A percentile compares a stretch with the other conserved stretches of the same genome.
These are phyloP conservation scores for Hirtodrosophila trivittata DNA, from an alignment of 2,888 invertebrate species.

Conservation along the genomic window DNA sequence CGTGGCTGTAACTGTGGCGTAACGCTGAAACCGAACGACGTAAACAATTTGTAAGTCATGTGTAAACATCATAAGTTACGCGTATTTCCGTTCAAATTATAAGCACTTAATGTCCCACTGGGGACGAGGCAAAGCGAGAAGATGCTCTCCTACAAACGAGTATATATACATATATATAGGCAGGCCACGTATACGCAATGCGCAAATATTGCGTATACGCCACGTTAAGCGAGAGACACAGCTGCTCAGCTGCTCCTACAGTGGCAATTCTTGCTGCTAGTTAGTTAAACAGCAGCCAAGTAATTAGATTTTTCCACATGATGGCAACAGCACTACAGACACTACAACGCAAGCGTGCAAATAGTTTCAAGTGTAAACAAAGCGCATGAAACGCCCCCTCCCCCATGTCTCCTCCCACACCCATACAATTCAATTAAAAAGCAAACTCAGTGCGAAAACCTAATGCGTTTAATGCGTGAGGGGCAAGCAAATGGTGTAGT, in stretches of 20 bases:
- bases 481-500: conserved; percentile 68
- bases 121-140: conserved; percentile 16
- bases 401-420: too few relatives aligned
- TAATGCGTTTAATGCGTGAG: conserved; percentile 76
- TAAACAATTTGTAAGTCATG: conserved; percentile 80
- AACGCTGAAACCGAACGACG: conserved; percentile 60
- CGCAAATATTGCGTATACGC: conserved; percentile 67
- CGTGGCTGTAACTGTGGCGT: conserved; percentile 2
- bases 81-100: conserved; percentile 73
- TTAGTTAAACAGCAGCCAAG: conserved; percentile 71
- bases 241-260: conserved; percentile 31
- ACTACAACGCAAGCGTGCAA: conserved; percentile 39
- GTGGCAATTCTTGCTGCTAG: conserved; percentile 36
- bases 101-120: conserved; percentile 71
- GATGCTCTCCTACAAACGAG: not conserved
- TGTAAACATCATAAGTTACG: conserved; percentile 78
- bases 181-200: conserved; percentile 43
- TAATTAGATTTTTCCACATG: conserved; percentile 75
- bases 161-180: conserved; percentile 4
- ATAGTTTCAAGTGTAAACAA: conserved; percentile 71
- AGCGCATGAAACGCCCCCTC: conserved; percentile 38
- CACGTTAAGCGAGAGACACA: conserved; percentile 47
- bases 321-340: conserved; percentile 31
- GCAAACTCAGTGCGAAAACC: conserved; percentile 56
- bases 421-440: conserved; percentile 73